Conservation (phyloP, 2,888 invertebrate genomes). For the Unio pictorum region DNA sequence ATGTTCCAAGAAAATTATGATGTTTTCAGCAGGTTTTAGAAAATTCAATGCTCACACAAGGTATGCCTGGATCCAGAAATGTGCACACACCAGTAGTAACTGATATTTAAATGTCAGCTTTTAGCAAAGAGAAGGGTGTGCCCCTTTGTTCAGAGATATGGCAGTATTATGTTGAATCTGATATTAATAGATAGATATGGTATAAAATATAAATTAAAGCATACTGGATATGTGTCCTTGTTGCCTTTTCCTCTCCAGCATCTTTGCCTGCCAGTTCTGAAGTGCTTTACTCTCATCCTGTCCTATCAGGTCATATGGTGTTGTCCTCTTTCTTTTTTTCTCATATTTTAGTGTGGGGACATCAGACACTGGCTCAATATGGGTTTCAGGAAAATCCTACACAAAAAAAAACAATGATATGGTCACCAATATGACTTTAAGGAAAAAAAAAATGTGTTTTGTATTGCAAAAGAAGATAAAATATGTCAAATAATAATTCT, state of each 20-base stretch:
- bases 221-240: slow-evolving; percentile 69
- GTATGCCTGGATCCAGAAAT: too few relatives aligned
- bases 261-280: slow-evolving; percentile 68
- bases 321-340: slow-evolving; percentile 43
- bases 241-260: slow-evolving; percentile 67
- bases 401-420: background rate
- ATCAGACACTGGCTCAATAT: background rate
- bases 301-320: slow-evolving; percentile 15
- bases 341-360: slow-evolving; percentile 62
- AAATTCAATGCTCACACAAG: too few relatives aligned
- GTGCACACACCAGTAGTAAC: background rate
- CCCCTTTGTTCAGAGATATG: too few relatives aligned
- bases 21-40: too few relatives aligned
- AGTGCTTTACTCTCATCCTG: slow-evolving; percentile 66
- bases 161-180: too few relatives aligned
- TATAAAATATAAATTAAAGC: slow-evolving; percentile 4
- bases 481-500: too few relatives aligned
- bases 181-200: background rate
- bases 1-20: too few relatives aligned
- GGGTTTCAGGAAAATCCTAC: slow-evolving; percentile 41
- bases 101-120: too few relatives aligned
- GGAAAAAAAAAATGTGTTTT: too few relatives aligned
- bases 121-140: too few relatives aligned
- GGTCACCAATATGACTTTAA: too few relatives aligned
- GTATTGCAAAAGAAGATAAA: too few relatives aligned